These are phyloP conservation scores for Callimorpha dominula DNA, from an alignment of 2,888 invertebrate genomes.

Conservation along the genomic window DNA sequence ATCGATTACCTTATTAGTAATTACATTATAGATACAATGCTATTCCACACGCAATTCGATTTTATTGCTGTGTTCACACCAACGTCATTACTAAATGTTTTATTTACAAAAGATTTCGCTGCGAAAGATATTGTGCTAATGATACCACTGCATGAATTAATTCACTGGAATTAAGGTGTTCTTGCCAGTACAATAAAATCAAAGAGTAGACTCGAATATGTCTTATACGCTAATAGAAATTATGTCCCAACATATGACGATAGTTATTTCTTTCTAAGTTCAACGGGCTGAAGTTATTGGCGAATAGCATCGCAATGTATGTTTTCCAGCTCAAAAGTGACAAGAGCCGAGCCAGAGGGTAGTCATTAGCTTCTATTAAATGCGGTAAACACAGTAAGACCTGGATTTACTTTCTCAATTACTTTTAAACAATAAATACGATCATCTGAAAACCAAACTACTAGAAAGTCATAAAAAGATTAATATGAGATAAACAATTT, in stretches of 20 bases:
- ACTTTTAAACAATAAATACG: neutral
- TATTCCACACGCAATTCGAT: constrained; percentile 21
- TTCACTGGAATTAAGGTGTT: neutral
- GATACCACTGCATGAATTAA: neutral
- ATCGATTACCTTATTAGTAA: constrained; percentile 30
- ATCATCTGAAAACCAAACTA: too few species aligned
- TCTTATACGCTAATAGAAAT: neutral
- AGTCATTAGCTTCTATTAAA: neutral
- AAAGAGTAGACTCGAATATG: neutral
- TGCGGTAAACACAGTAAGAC: neutral
- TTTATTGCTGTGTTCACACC: constrained; percentile 44
- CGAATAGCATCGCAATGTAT: too few species aligned
- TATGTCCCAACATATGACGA: neutral
- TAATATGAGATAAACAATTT: too few species aligned
- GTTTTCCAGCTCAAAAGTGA: neutral
- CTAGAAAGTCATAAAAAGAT: too few species aligned
- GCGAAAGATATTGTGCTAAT: constrained; percentile 9
- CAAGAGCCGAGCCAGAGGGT: neutral
- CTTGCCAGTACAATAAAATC: neutral
- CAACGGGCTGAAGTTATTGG: neutral
- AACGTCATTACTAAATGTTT: constrained; percentile 14
- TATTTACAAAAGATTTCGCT: neutral
- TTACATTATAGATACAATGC: constrained; percentile 26
- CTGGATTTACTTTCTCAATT: neutral
- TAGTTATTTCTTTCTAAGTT: neutral